phyloP scores from a whole-genome alignment of 2,797 vertebrate genomes.

The Sphaeramia orbicularis region DNA sequence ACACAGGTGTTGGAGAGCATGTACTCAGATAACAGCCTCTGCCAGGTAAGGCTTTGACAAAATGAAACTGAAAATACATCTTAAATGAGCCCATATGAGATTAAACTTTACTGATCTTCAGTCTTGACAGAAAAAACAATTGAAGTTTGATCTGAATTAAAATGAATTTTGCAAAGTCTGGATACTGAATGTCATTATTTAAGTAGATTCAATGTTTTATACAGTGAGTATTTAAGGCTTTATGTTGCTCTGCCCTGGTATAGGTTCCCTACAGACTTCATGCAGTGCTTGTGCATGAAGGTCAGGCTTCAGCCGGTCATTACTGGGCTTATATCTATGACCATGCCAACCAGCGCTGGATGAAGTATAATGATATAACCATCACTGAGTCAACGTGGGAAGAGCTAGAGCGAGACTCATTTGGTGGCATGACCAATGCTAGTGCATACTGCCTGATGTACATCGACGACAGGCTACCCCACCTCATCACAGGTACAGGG shows the following conservation, averaged over 20 bases:
- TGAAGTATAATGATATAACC: conserved; percentile 95
- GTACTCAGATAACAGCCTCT: conserved; percentile 92
- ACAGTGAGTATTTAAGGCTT: neutral
- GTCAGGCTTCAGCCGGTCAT: conserved; percentile 96
- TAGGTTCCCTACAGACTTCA: conserved; percentile 95
- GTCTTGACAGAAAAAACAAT: conserved; percentile 9
- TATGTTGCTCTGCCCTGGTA: neutral
- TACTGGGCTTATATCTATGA: conserved; percentile 97
- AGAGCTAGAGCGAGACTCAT: conserved; percentile 94
- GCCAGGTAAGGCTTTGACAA: conserved; percentile 86
- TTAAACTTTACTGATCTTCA: conserved; percentile 15
- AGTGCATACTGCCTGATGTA: conserved; percentile 99
- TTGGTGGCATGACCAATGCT: conserved; percentile 94
- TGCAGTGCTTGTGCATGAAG: conserved; percentile 95
- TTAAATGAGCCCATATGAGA: neutral
- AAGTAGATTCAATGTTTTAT: neutral
- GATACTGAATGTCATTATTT: neutral
- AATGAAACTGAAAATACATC: conserved; percentile 37
- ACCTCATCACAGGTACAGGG: conserved; percentile 83
- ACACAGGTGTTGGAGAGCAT: conserved; percentile 88
- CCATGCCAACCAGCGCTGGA: conserved; percentile 89
- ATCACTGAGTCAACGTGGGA: conserved; percentile 96
- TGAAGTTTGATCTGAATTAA: neutral
- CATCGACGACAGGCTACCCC: conserved; percentile 87
- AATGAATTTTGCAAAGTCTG: neutral